phyloP scores from a whole-genome alignment of 2,888 invertebrate genomes.

The Suillia variegata region DNA sequence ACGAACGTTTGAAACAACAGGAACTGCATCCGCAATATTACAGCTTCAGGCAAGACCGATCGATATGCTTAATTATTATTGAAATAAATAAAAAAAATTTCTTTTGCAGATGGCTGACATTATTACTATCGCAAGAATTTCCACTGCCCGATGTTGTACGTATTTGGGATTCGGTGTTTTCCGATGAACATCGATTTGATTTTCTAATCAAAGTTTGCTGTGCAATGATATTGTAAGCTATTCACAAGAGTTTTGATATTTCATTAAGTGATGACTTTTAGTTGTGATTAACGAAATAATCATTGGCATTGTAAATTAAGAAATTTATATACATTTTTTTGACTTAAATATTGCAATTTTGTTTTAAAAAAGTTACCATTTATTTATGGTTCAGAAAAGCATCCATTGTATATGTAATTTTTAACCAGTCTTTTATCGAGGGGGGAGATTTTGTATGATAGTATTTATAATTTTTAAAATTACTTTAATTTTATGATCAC shows the following conservation, averaged over 20 bases:
- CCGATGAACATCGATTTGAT: constrained; percentile 86
- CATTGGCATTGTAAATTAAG: background rate
- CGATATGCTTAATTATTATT: constrained; percentile 22
- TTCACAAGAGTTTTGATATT: background rate
- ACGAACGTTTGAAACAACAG: constrained; percentile 77
- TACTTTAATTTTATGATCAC: too few relatives aligned
- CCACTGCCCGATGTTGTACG: constrained; percentile 95
- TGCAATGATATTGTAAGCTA: constrained; percentile 93
- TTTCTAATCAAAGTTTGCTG: constrained; percentile 93
- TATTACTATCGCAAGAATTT: constrained; percentile 96
- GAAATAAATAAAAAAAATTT: background rate
- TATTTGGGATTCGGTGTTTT: constrained; percentile 96
- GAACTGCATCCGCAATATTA: constrained; percentile 95
- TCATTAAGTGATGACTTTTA: background rate
- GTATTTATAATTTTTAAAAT: too few relatives aligned
- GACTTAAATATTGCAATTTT: too few relatives aligned
- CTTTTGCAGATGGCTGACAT: constrained; percentile 83
- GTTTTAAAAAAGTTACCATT: too few relatives aligned
- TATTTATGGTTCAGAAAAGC: too few relatives aligned
- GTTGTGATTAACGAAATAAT: background rate
- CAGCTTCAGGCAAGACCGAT: constrained; percentile 93
- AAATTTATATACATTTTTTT: background rate
- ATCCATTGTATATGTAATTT: too few relatives aligned
- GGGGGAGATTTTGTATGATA: too few relatives aligned
- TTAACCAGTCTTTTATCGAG: too few relatives aligned